phyloP scores from a whole-genome alignment of 2,888 invertebrate species.

The Phortica okadai region DNA sequence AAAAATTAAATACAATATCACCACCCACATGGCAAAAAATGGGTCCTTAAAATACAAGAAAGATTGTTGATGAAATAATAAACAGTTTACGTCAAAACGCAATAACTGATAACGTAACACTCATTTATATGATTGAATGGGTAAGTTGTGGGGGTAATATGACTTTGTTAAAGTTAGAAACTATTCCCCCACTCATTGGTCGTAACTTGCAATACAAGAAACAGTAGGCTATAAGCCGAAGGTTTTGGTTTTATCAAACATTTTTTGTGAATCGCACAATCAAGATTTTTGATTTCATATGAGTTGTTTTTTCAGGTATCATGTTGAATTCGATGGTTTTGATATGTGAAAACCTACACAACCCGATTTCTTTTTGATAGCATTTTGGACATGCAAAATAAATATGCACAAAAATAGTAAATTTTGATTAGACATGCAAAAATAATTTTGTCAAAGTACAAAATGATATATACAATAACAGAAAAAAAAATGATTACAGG shows the following conservation, averaged over 20 bases:
- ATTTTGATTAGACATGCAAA: constrained; percentile 15
- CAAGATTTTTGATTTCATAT: no score
- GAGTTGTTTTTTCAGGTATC: not conserved
- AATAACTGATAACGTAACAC: not conserved
- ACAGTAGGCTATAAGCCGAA: no score
- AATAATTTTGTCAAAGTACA: not conserved
- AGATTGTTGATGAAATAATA: not conserved
- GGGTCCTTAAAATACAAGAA: not conserved
- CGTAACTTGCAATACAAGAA: no score
- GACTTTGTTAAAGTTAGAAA: no score
- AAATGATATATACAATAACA: not conserved
- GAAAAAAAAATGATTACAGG: constrained; percentile 10
- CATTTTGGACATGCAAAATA: not conserved
- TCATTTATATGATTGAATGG: no score
- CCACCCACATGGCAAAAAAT: not conserved
- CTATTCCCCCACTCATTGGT: no score
- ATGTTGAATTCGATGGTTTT: not conserved
- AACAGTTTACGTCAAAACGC: not conserved
- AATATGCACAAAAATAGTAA: constrained; percentile 3
- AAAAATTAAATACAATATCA: no score
- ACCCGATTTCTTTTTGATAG: not conserved
- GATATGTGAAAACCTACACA: not conserved
- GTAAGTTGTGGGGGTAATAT: no score
- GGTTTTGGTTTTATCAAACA: no score
- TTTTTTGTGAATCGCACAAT: no score